Evolutionary conservation across 2,888 invertebrate genomes (phyloP).

Genomic region (Troglohyphantes excavatus): DNA sequence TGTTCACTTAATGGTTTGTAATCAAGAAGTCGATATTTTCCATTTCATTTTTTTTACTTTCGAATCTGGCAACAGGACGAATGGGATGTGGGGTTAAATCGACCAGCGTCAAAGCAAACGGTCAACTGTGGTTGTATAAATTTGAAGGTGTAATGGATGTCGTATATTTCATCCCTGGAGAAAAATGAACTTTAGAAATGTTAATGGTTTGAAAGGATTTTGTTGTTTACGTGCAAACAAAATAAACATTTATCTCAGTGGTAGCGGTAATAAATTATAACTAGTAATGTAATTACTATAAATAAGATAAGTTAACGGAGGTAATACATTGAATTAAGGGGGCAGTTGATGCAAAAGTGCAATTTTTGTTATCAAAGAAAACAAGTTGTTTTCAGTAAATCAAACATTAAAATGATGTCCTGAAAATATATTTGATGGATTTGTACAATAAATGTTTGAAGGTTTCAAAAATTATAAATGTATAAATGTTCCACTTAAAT

Average conservation of each 20-base stretch:
- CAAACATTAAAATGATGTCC: no score
- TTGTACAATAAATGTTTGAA: no score
- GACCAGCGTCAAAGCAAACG: slow-evolving; percentile 15
- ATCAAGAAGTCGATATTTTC: slow-evolving; percentile 55
- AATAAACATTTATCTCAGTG: neutral
- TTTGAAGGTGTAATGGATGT: slow-evolving; percentile 27
- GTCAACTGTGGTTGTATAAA: slow-evolving; percentile 24
- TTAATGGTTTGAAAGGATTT: slow-evolving; percentile 28
- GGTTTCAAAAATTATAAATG: no score
- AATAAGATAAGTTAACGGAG: neutral
- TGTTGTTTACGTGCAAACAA: neutral
- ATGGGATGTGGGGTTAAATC: slow-evolving; percentile 27
- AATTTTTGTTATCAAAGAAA: no score
- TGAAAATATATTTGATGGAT: no score
- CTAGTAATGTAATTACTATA: neutral
- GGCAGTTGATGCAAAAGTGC: no score
- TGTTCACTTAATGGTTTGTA: slow-evolving; percentile 49
- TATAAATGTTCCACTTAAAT: no score
- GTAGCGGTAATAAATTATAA: neutral
- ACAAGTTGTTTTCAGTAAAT: no score
- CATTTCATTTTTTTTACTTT: slow-evolving; percentile 30
- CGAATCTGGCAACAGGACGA: slow-evolving; percentile 25
- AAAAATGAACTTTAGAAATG: neutral
- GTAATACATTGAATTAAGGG: no score
- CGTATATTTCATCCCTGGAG: slow-evolving; percentile 10